Conservation (phyloP, 1,140 invertebrate species). For the Dryas iulia region DNA sequence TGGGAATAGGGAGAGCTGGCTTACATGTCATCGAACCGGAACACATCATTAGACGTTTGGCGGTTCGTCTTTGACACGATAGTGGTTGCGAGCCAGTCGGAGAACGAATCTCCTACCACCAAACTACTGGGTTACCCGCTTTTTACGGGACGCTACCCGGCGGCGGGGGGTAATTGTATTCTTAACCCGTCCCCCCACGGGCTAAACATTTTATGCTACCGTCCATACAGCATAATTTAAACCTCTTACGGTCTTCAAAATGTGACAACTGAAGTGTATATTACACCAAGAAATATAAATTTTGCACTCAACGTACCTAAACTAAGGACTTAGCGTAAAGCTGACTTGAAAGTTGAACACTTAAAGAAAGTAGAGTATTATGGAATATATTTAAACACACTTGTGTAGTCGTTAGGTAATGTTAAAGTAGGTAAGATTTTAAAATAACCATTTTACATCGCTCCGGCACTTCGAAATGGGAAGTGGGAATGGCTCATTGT, state of each 20-base stretch:
- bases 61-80: too few species aligned
- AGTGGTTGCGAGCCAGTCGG: too few species aligned
- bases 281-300: slow-evolving; percentile 4
- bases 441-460: background rate
- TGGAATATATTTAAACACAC: slow-evolving; percentile 23
- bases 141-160: too few species aligned
- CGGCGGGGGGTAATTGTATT: too few species aligned
- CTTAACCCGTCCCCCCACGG: too few species aligned
- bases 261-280: background rate
- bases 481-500: background rate
- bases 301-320: slow-evolving; percentile 5
- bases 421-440: background rate
- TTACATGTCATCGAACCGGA: too few species aligned
- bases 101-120: too few species aligned
- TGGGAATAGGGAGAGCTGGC: too few species aligned
- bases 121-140: too few species aligned
- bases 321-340: slow-evolving; percentile 11
- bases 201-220: too few species aligned
- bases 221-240: too few species aligned
- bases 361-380: slow-evolving; percentile 17
- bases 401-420: slow-evolving; percentile 17
- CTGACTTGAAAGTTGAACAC: slow-evolving; percentile 18
- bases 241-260: background rate
- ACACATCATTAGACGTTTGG: too few species aligned
- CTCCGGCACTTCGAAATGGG: background rate